Conservation (phyloP, 2,113 vertebrate genomes). For the Chauna torquata region DNA sequence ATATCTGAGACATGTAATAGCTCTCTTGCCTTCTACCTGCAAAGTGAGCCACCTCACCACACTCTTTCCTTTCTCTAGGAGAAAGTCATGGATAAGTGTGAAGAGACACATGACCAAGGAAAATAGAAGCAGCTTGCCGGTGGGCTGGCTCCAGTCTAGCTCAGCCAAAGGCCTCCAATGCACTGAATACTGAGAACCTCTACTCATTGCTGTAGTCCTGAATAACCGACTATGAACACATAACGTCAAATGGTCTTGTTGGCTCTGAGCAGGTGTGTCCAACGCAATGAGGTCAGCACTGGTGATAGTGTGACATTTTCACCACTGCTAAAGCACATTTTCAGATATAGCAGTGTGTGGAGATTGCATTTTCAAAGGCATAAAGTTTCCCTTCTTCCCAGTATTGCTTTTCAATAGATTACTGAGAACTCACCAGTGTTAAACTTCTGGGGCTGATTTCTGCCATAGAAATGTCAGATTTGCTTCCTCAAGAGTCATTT, state of each 20-base stretch:
- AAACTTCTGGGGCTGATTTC: conserved; percentile 42
- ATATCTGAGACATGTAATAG: fast-evolving
- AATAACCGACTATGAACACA: neutral
- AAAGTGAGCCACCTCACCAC: neutral
- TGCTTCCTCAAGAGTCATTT: conserved; percentile 42
- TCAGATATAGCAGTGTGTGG: neutral
- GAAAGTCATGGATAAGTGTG: neutral
- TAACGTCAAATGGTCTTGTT: neutral
- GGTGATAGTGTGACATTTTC: neutral
- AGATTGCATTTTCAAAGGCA: conserved; percentile 20
- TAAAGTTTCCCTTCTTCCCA: neutral
- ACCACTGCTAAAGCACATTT: neutral
- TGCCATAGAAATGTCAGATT: neutral
- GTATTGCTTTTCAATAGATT: conserved; percentile 24
- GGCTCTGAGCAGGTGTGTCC: neutral
- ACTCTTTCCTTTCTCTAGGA: neutral
- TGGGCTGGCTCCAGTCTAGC: neutral
- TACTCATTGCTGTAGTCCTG: neutral
- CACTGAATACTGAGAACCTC: neutral
- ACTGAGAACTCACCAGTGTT: neutral
- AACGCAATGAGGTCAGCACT: neutral
- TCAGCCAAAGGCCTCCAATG: neutral
- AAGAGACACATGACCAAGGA: neutral
- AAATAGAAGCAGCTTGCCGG: neutral
- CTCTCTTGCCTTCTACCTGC: neutral